Base-by-base conservation (phyloP, 2,797 vertebrate species). In the Coendou prehensilis region DNA sequence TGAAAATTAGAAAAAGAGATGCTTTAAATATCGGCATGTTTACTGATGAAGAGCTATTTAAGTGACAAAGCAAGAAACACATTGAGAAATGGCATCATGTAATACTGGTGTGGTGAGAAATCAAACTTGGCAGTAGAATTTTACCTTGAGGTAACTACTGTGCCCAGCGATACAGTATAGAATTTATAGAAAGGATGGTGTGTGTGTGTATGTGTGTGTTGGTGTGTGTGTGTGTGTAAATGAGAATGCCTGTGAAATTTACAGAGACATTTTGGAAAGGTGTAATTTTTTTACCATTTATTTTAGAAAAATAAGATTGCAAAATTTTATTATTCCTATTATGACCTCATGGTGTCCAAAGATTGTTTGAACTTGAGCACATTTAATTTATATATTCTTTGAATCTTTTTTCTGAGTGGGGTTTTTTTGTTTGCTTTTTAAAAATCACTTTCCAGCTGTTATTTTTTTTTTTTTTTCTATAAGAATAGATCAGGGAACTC, bases 281-380 rank as follows among this genome's bases (percentile, higher is more conserved):
- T 64, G 4, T 5, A 61, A 56, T 45, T 76, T 92, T 94, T 88
- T 7, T 76, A 18, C 5, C 22, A 79, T 64, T 88, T 1, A 71
- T 2, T 81, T 73, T 64, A 91, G 23, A 9, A 82, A 97, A 76
- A 56, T 73, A 3, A 88, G 37, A 92, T 83, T 69, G 26, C 0
- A 75, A 69, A 94, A 92, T 90, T 5, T 89, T 33, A 14, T 85
- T 56, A 57, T 15, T 61, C 79, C 22, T 87, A 2, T 75, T 94
- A 73, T n/a, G 6, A 93, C 2, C 9, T 92, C 18, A 37, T 50
- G 79, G 10, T n/a, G 0, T 41, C 47, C 18, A 83, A 67, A 76
- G 17, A 6, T 63, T 71, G 1, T 61, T 87, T 61, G 64, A 92
- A 75, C 1, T 50, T 92, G 11, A 80, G 33, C 4, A 80, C 10